Percentiles rank a stretch among this genome's conserved stretches.
These are phyloP conservation scores for Plebejus melissa DNA, from an alignment of 2,888 invertebrate genomes.

Conservation along the genomic window DNA sequence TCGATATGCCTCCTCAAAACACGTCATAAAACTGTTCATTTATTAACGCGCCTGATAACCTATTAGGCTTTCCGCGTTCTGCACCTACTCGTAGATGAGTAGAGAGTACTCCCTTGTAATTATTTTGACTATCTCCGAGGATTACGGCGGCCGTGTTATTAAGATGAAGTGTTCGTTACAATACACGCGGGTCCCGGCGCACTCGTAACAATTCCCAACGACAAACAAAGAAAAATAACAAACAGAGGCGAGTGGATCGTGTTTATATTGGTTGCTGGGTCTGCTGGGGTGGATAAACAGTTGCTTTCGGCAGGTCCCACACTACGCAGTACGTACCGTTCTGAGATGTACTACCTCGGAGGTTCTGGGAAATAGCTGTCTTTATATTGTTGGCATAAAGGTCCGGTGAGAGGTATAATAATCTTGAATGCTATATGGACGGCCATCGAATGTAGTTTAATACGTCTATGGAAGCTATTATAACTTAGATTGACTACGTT, in stretches of 20 bases:
- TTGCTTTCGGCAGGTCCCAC: conserved; percentile 5
- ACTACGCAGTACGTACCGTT: not conserved
- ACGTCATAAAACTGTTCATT: conserved; percentile 18
- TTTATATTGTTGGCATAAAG: not conserved
- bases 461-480: not conserved
- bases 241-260: conserved; percentile 47
- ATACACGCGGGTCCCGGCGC: not conserved
- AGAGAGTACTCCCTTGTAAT: not conserved
- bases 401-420: not conserved
- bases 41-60: conserved; percentile 4
- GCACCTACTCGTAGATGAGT: not conserved
- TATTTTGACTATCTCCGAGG: not conserved
- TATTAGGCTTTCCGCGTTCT: not conserved
- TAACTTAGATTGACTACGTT: not conserved
- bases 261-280: not conserved
- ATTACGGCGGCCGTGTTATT: not conserved
- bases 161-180: conserved; percentile 12
- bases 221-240: conserved; percentile 56
- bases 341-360: not conserved
- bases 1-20: conserved; percentile 1
- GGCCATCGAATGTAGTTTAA: not conserved
- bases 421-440: not conserved
- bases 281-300: not conserved
- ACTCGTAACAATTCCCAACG: conserved; percentile 38
- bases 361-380: not conserved